These are phyloP conservation scores for Syritta pipiens DNA, from an alignment of 2,888 invertebrate genomes.

Conservation along the genomic window DNA sequence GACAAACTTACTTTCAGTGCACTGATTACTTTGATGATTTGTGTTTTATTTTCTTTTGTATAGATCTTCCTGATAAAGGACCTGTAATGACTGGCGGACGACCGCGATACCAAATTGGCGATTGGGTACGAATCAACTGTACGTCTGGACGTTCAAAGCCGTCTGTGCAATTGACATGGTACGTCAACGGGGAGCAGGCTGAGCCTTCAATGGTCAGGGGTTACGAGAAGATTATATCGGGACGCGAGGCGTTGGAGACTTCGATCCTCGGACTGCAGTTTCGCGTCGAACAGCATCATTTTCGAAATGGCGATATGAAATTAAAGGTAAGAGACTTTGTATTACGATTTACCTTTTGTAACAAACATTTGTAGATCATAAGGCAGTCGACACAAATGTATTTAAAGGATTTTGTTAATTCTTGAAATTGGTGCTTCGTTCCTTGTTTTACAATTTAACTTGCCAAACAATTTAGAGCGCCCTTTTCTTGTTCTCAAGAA, in stretches of 20 bases:
- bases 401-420: too few species aligned
- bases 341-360: background rate
- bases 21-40: background rate
- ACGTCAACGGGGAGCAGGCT: slow-evolving; percentile 82
- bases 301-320: slow-evolving; percentile 87
- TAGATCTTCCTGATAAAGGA: slow-evolving; percentile 83
- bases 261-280: slow-evolving; percentile 85
- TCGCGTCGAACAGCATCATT: slow-evolving; percentile 84
- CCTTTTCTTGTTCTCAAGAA: too few species aligned
- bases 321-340: slow-evolving; percentile 81
- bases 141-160: slow-evolving; percentile 83
- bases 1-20: background rate
- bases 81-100: slow-evolving; percentile 82
- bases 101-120: slow-evolving; percentile 82
- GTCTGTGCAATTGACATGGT: slow-evolving; percentile 82
- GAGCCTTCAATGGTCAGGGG: slow-evolving; percentile 78
- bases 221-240: slow-evolving; percentile 81
- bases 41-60: slow-evolving; percentile 32
- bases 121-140: slow-evolving; percentile 82
- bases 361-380: too few species aligned
- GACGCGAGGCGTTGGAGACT: slow-evolving; percentile 84
- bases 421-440: too few species aligned
- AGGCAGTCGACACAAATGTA: too few species aligned
- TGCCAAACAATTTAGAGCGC: too few species aligned
- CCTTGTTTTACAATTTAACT: too few species aligned